Base-by-base conservation (phyloP, 2,113 vertebrate genomes). In the Hemiprocne comata region DNA sequence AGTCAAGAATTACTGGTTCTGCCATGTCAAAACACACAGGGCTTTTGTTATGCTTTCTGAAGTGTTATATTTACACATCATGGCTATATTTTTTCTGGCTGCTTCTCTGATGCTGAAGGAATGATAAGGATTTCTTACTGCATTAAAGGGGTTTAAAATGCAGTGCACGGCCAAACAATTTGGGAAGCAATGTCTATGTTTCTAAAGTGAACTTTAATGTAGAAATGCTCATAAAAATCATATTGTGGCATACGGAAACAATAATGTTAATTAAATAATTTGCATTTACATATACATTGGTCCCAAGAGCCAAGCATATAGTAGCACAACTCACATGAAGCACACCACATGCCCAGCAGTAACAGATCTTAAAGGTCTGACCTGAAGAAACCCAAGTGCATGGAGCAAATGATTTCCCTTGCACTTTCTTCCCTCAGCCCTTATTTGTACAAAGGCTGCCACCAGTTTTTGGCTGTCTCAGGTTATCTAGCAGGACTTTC, bases 231-330 rank as follows among this genome's bases (percentile, higher is more conserved):
- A 95, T 96, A 96, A 96, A 97, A 96, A 97, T 94, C 86, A 81
- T 97, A 96, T 94, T 86, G 95, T 55, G 44, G 95, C 88, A 96
- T 94, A 96, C 21, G 58, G 92, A 96, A 97, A 96, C 95, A 96
- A 95, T 96, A 93, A 96, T 23, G 92, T 96, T 96, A 96, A 97
- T 97, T 96, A 96, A 95, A 97, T 96, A 97, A 95, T 96, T 93
- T 96, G 93, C 92, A 96, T 95, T 94, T 96, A 96, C 93, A 94
- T 65, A 85, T 79, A 73, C 79, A 97, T 96, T 6, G 44, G 84
- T 96, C 95, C 95, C 93, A 5, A 89, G 92, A 90, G 94, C 92
- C 91, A 94, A 93, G 70, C 86, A 51, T 54, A 92, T n/a, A 87
- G 76, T 33, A 93, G 58, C 73, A 93, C 73, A 84, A 96, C 44